These are phyloP conservation scores for Tubulanus polymorphus DNA, from an alignment of 2,888 invertebrate species.

Conservation along the genomic window DNA sequence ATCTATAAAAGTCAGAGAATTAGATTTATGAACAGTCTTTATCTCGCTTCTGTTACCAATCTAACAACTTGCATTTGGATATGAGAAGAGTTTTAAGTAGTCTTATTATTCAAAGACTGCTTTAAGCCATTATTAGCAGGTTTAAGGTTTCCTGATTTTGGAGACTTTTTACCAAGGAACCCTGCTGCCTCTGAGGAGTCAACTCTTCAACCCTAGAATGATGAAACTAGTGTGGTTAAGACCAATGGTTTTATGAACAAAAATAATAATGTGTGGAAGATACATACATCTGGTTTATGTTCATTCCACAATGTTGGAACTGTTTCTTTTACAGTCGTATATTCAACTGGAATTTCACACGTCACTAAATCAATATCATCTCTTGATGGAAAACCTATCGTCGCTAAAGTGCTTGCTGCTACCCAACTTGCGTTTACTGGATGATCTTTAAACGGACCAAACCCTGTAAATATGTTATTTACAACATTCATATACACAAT, in stretches of 20 bases:
- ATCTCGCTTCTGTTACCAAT: no score
- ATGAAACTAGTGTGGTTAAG: no score
- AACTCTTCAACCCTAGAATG: no score
- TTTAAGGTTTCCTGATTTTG: not conserved
- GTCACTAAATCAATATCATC: conserved; percentile 41
- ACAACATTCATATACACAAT: no score
- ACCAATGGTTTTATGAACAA: no score
- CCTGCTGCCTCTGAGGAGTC: not conserved
- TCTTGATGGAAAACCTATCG: conserved; percentile 37
- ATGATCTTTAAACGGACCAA: conserved; percentile 73
- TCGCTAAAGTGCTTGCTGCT: conserved; percentile 62
- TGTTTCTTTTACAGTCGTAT: conserved; percentile 64
- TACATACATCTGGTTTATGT: conserved; percentile 66
- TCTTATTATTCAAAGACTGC: no score
- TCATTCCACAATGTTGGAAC: conserved; percentile 69
- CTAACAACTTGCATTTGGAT: not conserved
- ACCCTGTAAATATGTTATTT: conserved; percentile 62
- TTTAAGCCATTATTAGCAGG: no score
- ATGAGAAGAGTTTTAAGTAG: no score
- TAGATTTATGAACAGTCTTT: conserved; percentile 5
- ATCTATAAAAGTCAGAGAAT: conserved; percentile 3
- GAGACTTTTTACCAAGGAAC: not conserved
- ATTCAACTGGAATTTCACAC: conserved; percentile 57
- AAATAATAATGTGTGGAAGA: no score
- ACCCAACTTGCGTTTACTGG: conserved; percentile 79